Evolutionary conservation across 1,140 invertebrate species (phyloP), one percentile per base, ranked within the genome.

Genomic region (Zaprionus davidi): DNA sequence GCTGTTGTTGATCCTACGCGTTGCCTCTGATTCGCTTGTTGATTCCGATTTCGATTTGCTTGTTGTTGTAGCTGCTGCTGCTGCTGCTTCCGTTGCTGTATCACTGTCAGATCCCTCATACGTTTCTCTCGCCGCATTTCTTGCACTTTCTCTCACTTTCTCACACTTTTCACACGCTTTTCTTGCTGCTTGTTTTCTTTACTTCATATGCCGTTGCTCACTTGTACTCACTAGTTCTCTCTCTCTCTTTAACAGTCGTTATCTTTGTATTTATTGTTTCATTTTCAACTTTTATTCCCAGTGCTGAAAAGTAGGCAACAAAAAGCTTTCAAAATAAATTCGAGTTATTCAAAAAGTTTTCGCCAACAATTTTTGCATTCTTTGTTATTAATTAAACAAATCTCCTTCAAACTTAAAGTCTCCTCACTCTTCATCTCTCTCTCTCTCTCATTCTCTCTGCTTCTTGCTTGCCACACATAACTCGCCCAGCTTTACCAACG

Each of bases 1-100:
- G 36, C 63, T 80, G 76, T 87, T 78, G 76, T 82, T 78, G 79
- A 87, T 86, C 76, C 82, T 73, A 73, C 24, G 38, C 2, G 26
- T n/a, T 5, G 41, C 15, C 53, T 38, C n/a, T 26, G 56, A 69
- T 77, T 76, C 63, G 62, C 65, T 68, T 73, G 36, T 73, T 60
- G 76, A 65, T 56, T 60, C 53, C 46, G 46, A 24, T 46, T 44
- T n/a, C 7, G 46, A 51, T 12, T 51, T 5, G 11, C 51, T 28
- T 41, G 41, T 46, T 46, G 41, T 46, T 59, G 17, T 41, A 11
- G 28, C 20, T 22, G 17, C 17, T 34, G 46, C 17, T 34, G 46
- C 13, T 53, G 28, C 17, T 15, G 28, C 2, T 64, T 31, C 17
- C 17, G 62, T 4, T 31, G 26, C n/a, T 57, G 55, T 34, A 26